phyloP scores from a whole-genome alignment of 2,888 invertebrate genomes.

The Himalopsyche kuldschensis region DNA sequence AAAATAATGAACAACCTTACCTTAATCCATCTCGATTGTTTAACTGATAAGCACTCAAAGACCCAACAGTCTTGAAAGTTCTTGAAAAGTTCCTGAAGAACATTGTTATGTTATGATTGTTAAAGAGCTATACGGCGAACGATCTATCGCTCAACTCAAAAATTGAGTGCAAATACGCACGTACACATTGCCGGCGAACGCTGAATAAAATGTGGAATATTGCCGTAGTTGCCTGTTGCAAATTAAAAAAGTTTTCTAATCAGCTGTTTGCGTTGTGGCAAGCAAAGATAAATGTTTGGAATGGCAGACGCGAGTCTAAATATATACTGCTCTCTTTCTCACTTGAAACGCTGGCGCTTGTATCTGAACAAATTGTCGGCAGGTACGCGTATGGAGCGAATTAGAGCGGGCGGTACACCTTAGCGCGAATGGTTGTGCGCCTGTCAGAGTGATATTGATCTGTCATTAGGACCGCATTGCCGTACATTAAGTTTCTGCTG shows the following conservation, averaged over 20 bases:
- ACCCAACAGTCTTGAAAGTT: constrained; percentile 22
- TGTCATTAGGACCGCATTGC: constrained; percentile 58
- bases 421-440: constrained; percentile 30
- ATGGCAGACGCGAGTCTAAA: not conserved
- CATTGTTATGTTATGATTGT: constrained; percentile 10
- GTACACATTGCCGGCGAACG: not conserved
- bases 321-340: constrained; percentile 19
- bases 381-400: constrained; percentile 17
- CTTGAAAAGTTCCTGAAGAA: constrained; percentile 20
- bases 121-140: not conserved
- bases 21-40: constrained; percentile 31
- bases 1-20: constrained; percentile 13
- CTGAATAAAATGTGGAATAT: not conserved
- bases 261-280: constrained; percentile 34
- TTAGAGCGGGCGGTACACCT: constrained; percentile 27
- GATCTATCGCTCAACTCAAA: not conserved
- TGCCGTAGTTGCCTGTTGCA: constrained; percentile 22
- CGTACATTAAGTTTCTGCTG: constrained; percentile 53
- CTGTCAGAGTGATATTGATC: constrained; percentile 51
- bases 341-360: not conserved
- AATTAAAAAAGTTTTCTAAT: constrained; percentile 28
- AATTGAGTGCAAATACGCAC: not conserved
- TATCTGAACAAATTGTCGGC: constrained; percentile 6
- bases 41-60: constrained; percentile 23
- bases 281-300: constrained; percentile 19